Evolutionary conservation across 2,113 vertebrate genomes (phyloP).

Genomic region (Colaptes auratus): DNA sequence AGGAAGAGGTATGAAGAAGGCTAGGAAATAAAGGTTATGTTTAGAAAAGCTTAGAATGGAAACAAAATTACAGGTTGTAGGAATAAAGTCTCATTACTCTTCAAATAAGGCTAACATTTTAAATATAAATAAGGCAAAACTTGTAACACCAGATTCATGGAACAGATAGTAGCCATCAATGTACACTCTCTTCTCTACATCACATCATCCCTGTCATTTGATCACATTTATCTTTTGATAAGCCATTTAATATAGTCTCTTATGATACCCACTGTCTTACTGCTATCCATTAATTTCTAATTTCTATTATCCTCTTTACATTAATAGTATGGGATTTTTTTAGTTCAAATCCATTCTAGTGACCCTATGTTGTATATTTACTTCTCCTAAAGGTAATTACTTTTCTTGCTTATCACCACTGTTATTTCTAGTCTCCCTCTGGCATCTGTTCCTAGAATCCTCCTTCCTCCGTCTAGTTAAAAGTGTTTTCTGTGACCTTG

Average conservation of each 20-base stretch:
- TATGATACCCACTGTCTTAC: background rate
- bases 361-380: background rate
- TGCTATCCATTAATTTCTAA: background rate
- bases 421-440: background rate
- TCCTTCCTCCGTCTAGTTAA: background rate
- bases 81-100: background rate
- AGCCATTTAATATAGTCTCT: background rate
- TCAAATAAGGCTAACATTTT: background rate
- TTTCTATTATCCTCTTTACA: background rate
- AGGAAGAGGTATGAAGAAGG: background rate
- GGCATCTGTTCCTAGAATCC: background rate
- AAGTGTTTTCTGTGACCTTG: background rate
- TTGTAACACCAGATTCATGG: background rate
- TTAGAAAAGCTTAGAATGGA: background rate
- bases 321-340: background rate
- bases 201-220: background rate
- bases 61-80: background rate
- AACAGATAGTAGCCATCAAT: background rate
- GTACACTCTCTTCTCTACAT: background rate
- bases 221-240: background rate
- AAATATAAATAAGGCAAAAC: background rate
- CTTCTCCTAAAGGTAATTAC: background rate
- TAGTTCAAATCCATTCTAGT: background rate
- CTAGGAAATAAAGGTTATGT: background rate
- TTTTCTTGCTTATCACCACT: background rate